These are phyloP conservation scores for Synanthedon andrenaeformis DNA, from an alignment of 2,888 invertebrate species.

Conservation along the genomic window DNA sequence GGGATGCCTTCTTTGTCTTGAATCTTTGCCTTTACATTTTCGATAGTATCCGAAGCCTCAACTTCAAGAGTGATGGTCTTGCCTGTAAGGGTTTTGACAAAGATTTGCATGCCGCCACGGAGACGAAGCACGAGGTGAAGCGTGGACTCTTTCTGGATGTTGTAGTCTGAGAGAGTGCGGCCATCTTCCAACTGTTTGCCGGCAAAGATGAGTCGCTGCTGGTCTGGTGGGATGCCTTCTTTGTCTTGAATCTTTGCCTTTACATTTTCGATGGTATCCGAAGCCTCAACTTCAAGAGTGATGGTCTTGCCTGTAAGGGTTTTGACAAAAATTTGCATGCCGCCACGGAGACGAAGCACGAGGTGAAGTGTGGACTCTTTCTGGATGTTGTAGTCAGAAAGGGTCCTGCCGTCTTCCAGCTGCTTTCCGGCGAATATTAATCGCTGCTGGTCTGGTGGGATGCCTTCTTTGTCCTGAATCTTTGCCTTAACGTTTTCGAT, in stretches of 20 bases:
- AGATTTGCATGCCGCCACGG: conserved; percentile 50
- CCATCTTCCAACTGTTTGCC: conserved; percentile 46
- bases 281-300: conserved; percentile 39
- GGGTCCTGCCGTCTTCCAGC: conserved; percentile 39
- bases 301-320: conserved; percentile 43
- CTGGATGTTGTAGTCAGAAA: conserved; percentile 46
- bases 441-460: conserved; percentile 44
- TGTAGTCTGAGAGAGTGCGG: conserved; percentile 40
- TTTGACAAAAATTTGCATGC: conserved; percentile 48
- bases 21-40: conserved; percentile 12
- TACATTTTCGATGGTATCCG: conserved; percentile 51
- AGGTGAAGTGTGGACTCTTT: conserved; percentile 41
- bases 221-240: conserved; percentile 46
- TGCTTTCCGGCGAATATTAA: conserved; percentile 45
- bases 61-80: conserved; percentile 45
- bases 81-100: conserved; percentile 42
- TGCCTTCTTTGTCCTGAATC: conserved; percentile 47
- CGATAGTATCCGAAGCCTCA: conserved; percentile 24
- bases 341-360: conserved; percentile 39
- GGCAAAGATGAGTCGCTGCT: conserved; percentile 43
- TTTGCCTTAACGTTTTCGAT: conserved; percentile 48
- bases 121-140: conserved; percentile 39
- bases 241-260: conserved; percentile 55
- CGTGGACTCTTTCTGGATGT: conserved; percentile 43
- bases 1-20: conserved; percentile 14